A percentile compares a stretch with the other conserved stretches of the same genome.
Evolutionary conservation across 2,797 vertebrate genomes (phyloP).

Genomic region (Octomys mimax): DNA sequence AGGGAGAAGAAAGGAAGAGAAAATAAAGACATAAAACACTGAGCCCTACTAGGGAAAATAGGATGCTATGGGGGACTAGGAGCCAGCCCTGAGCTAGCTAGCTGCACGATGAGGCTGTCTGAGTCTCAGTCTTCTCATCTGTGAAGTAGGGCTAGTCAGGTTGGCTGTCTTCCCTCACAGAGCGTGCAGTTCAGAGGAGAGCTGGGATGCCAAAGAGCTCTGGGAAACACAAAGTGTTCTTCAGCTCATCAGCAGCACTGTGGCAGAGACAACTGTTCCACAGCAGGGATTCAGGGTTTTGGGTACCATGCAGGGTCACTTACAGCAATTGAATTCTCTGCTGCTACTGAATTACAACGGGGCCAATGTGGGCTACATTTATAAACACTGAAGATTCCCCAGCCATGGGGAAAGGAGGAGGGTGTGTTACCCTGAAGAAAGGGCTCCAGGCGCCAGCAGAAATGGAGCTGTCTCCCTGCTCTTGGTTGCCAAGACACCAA

Average conservation of each 20-base stretch:
- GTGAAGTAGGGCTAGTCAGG: neutral
- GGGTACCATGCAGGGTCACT: conserved; percentile 38
- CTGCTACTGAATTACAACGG: neutral
- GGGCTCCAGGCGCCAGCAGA: conserved; percentile 59
- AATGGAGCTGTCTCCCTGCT: conserved; percentile 64
- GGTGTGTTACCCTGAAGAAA: neutral
- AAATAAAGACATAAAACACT: neutral
- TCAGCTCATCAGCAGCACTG: neutral
- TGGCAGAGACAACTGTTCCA: neutral
- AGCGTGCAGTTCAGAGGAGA: neutral
- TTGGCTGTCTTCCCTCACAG: neutral
- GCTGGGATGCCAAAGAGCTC: neutral
- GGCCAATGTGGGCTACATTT: conserved; percentile 43
- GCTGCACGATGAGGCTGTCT: neutral
- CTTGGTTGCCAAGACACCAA: conserved; percentile 62
- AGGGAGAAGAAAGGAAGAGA: neutral
- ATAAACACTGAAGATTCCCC: conserved; percentile 60
- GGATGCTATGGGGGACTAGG: no score
- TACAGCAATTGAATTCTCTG: conserved; percentile 16
- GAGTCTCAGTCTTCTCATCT: conserved; percentile 15
- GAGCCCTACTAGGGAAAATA: neutral
- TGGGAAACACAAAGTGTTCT: neutral
- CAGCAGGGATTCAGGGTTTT: neutral
- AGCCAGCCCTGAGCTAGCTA: neutral
- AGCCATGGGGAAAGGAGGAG: neutral